phyloP scores from a whole-genome alignment of 2,797 vertebrate species.

The Psittacula echo region DNA sequence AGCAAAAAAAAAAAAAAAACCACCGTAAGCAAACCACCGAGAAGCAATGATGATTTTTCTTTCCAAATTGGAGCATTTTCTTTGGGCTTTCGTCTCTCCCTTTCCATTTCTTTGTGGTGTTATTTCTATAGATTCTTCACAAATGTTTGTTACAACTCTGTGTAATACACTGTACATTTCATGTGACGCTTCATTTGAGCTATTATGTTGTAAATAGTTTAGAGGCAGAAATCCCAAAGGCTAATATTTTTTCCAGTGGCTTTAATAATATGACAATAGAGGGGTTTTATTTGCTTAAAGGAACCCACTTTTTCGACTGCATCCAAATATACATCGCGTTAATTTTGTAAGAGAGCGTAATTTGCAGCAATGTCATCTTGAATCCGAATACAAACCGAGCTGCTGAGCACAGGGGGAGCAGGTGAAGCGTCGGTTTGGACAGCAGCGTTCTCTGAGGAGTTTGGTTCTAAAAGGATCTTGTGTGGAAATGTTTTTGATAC shows the following conservation, averaged over 20 bases:
- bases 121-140: neutral
- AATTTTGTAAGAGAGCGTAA: neutral
- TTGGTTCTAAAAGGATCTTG: constrained; percentile 15
- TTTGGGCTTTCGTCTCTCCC: neutral
- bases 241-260: neutral
- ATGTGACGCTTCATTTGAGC: neutral
- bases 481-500: constrained; percentile 62
- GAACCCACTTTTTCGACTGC: neutral
- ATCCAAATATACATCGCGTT: neutral
- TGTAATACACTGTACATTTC: neutral
- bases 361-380: neutral
- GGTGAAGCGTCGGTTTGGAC: neutral
- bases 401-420: neutral
- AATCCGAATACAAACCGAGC: neutral
- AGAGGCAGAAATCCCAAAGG: constrained; percentile 34
- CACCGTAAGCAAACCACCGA: neutral
- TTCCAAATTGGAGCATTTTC: neutral
- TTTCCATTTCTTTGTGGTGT: neutral
- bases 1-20: neutral
- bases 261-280: constrained; percentile 7
- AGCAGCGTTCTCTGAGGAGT: neutral
- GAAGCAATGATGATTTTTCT: neutral
- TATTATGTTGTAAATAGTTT: constrained; percentile 6
- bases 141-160: neutral
- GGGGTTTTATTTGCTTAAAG: neutral